A percentile compares a stretch with the other conserved stretches of the same genome.
Conservation (phyloP, 2,113 vertebrate genomes). For the Montifringilla adamsi region DNA sequence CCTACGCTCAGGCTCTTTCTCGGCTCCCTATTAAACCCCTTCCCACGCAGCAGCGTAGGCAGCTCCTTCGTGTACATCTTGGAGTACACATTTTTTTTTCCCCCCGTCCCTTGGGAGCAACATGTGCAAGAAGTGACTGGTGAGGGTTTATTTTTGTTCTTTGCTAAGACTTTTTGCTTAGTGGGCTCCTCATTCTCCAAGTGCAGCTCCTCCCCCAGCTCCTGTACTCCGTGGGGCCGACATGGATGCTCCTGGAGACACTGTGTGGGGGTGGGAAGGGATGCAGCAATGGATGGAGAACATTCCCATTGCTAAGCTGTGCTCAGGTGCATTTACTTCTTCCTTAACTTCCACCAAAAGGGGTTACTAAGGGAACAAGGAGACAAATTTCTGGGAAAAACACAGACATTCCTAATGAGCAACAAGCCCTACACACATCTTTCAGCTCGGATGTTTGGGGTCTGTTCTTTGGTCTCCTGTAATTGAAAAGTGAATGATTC, state of each 20-base stretch:
- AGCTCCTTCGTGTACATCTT: not conserved
- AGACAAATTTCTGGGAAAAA: not conserved
- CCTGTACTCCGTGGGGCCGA: not conserved
- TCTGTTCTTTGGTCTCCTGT: not conserved
- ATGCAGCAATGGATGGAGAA: not conserved
- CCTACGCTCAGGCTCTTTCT: conserved; percentile 15
- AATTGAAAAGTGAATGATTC: not conserved
- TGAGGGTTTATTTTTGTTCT: conserved; percentile 24
- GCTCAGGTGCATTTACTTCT: conserved; percentile 3
- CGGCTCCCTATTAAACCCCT: conserved; percentile 35
- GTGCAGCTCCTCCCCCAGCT: not conserved
- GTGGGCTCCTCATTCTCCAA: not conserved
- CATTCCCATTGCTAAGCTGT: not conserved
- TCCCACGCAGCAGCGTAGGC: conserved; percentile 48
- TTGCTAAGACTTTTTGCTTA: not conserved
- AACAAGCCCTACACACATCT: not conserved
- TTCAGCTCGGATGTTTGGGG: not conserved
- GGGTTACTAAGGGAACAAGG: conserved; percentile 50
- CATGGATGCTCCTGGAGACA: not conserved
- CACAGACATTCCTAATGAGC: not conserved
- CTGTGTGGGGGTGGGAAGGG: not conserved
- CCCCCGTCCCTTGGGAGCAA: conserved; percentile 2
- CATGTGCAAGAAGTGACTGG: not conserved
- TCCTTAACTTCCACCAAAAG: not conserved
- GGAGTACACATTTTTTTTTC: not conserved